Base-by-base conservation (phyloP, 2,797 vertebrate species). In the Enteromius treurensis region DNA sequence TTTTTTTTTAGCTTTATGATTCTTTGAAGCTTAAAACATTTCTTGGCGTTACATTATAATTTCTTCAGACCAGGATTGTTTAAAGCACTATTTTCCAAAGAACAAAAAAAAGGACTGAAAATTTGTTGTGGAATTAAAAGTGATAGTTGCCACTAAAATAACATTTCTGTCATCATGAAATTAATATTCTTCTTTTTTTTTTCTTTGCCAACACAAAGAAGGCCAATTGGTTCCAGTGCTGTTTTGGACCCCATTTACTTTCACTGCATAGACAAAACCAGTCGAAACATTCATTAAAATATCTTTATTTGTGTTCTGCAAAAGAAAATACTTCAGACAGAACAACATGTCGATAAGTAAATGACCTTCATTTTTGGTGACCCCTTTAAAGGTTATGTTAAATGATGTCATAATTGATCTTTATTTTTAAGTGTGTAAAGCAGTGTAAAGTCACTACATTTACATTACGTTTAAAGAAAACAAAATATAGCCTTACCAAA, bases 401-500 rank as follows among this genome's bases (percentile, higher is more conserved):
- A n/a, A 13, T 53, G 11, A 3, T 13, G 3, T 23, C 29, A 73
- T 29, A 40, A 58, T 2, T 1, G 26, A 64, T 5, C 4, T 47
- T 45, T 29, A 21, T 47, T 64, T 62, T 45, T 29, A 10, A 62
- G 10, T 47, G 10, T 13, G 15, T 64, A 47, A 47, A 62, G 6
- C 14, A 29, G 34, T 29, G 14, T 13, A 45, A 62, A 29, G 17
- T 0, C 2, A 6, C 34, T 45, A 73, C 47, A 77, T 45, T 62
- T 19, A 64, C n/a, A 71, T 1, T 14, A 47, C 14, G 6, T 8
- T 26, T 55, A 65, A 14, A 67, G 8, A 5, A 70, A 64, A n/a
- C 49, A 80, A 19, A 34, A 37, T 19, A 49, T 2, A 21, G 67
- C 96, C 97, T 97, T 94, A 99, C 98, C 98, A 49, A 99, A 99